Evolutionary conservation across 2,113 vertebrate species (phyloP), one percentile per base, ranked within the genome.

Genomic region (Catharus fuscescens): DNA sequence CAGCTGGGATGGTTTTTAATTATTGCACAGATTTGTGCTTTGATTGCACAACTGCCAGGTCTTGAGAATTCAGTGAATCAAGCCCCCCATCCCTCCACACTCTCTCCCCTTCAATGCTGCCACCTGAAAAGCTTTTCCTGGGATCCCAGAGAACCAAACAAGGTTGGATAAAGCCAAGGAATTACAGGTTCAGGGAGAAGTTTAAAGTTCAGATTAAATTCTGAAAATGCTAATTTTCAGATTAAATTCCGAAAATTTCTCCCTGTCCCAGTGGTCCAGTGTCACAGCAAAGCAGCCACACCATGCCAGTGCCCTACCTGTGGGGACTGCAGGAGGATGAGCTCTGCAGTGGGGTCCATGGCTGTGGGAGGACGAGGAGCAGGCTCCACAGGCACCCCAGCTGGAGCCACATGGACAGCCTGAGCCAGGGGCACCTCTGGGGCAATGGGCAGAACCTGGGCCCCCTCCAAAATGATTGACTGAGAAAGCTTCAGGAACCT

Each of bases 401-500:
- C n/a, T 4, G 94, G 93, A 1, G 40, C 50, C 28, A 97, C 81
- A 1, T 96, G 97, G 48, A 98, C 95, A 1, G 97, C 97, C 14
- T 93, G 97, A 12, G 97, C 96, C 66, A 98, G 96, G 5, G 98
- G 98, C 77, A 98, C 86, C 13, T 97, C 93, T 24, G 98, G 98
- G 7, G 97, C 69, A 0, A 98, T 87, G 3, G 97, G 98, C 32
- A 99, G 97, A 70, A 93, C 97, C 96, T 98, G 98, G 14, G 98
- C 99, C 29, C 98, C 98, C 88, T 98, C 98, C 90, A 99, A 91
- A 45, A 98, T 20, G 56, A 99, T 90, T 0, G 99, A 98, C 96
- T 98, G 98, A 1, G 99, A 98, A 3, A 99, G 99, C 59, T 98
- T 99, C 86, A 98, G 98, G 97, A 99, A 99, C 71, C 99, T 98